phyloP scores from a whole-genome alignment of 2,797 vertebrate species.

The Trachurus trachurus region DNA sequence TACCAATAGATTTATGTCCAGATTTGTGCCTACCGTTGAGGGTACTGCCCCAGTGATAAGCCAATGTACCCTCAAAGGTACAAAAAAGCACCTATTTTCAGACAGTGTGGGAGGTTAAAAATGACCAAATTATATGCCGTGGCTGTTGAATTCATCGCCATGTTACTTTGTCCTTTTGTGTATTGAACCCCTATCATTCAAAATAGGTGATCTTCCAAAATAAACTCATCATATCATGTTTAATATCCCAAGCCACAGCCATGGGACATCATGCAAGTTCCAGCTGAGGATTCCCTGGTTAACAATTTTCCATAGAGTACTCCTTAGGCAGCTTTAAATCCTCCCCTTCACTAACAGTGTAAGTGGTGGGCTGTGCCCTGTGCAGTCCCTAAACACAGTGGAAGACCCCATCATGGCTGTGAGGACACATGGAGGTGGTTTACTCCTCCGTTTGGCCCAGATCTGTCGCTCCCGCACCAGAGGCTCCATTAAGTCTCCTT shows the following conservation, averaged over 20 bases:
- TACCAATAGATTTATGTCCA: too few species aligned
- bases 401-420: conserved; percentile 49
- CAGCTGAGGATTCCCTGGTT: not conserved
- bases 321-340: not conserved
- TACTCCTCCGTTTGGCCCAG: conserved; percentile 74
- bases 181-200: conserved; percentile 3
- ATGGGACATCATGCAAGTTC: not conserved
- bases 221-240: conserved; percentile 2
- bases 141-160: not conserved
- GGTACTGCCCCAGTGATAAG: too few species aligned
- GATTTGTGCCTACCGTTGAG: too few species aligned
- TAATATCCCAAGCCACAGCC: conserved; percentile 6
- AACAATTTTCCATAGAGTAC: not conserved
- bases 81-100: not conserved
- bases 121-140: conserved; percentile 2
- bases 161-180: conserved; percentile 2
- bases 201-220: not conserved
- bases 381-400: conserved; percentile 40
- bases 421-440: conserved; percentile 72
- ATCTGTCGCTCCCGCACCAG: conserved; percentile 73
- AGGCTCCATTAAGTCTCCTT: conserved; percentile 68
- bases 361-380: conserved; percentile 39
- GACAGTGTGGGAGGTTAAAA: not conserved
- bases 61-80: too few species aligned
- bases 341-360: conserved; percentile 25